Evolutionary conservation across 2,113 vertebrate species (phyloP), one percentile per base, ranked within the genome.

Genomic region (Podarcis muralis): DNA sequence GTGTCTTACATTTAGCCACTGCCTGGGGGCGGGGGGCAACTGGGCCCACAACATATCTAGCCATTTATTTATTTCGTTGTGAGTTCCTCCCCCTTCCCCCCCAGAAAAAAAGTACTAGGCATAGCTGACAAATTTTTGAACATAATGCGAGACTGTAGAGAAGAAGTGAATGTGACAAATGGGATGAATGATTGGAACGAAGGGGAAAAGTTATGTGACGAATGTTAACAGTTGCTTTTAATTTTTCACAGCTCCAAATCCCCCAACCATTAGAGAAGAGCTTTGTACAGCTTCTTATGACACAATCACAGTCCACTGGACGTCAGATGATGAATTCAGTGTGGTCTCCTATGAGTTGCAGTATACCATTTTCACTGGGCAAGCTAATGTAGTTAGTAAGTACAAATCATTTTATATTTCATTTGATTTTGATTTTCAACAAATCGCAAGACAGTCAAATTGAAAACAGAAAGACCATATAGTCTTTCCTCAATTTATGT

Each of bases 281-380:
- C 97, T 99, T 85, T 99, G 99, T 87, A 99, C 98, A 2, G 99
- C 99, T 76, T 99, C 99, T 1, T 98, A 99, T 65, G 99, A 99
- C 93, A 99, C 99, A 3, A 99, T 99, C 93, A 99, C 98, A 2
- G 99, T 99, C 81, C 99, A 99, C 95, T 99, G 99, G 99, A 99
- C 98, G 0, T 98, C 99, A 0, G 99, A 99, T 53, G 99, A 99
- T 75, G 99, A 99, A 92, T 99, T 99, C 95, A 98, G 98, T 3
- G 98, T 99, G 62, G 98, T 99, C 59, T 99, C 99, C 4, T 99
- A 99, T 0, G 99, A 99, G 93, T 97, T 99, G 35, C 99, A 99
- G 92, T 99, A 99, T 80, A 98, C 98, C 91, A 99, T 99, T 94
- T 99, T 98, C 96, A 99, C 99, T 5, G 98, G 98, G 92, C 98